Conservation (phyloP, 2,113 vertebrate species). For the Spea bombifrons region DNA sequence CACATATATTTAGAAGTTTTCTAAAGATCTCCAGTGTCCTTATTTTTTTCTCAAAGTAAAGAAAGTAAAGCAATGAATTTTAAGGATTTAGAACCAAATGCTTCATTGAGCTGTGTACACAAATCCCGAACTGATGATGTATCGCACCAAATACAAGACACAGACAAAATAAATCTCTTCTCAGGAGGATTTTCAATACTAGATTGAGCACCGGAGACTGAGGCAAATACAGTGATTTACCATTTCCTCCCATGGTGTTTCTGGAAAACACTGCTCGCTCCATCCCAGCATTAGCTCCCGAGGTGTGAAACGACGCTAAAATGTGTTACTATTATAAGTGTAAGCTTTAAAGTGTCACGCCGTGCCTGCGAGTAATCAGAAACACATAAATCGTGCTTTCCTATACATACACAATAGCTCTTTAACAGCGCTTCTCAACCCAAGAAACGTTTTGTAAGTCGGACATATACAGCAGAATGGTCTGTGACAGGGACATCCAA, state of each 20-base stretch:
- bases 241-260: background rate
- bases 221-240: slow-evolving; percentile 15
- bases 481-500: background rate
- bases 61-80: too few species aligned
- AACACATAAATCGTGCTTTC: background rate
- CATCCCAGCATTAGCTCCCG: background rate
- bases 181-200: slow-evolving; percentile 3
- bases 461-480: background rate
- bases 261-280: background rate
- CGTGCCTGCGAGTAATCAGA: background rate
- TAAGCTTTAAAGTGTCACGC: background rate
- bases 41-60: background rate
- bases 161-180: slow-evolving; percentile 17
- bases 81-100: slow-evolving; percentile 1
- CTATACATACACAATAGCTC: background rate
- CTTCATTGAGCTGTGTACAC: background rate
- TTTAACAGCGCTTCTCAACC: too few species aligned
- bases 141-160: background rate
- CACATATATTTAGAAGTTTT: too few species aligned
- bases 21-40: background rate
- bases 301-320: too few species aligned
- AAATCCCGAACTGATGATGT: slow-evolving; percentile 5
- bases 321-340: background rate
- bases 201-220: slow-evolving; percentile 20
- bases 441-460: too few species aligned